Conservation (phyloP, 2,888 invertebrate genomes). For the Leucophenga maculata region DNA sequence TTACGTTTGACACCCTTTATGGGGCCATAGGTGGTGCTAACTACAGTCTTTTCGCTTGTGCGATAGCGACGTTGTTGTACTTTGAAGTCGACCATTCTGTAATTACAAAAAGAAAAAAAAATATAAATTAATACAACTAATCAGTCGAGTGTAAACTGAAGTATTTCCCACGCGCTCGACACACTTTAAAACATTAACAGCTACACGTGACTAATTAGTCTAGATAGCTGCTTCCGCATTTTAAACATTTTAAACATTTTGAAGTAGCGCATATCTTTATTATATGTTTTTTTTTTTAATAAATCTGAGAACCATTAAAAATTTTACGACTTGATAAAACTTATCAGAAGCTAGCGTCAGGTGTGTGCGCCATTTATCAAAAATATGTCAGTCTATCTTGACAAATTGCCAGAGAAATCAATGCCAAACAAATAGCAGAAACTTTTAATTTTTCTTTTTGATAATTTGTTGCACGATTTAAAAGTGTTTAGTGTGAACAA, state of each 20-base stretch:
- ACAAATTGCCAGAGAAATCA: neutral
- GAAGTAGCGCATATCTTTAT: neutral
- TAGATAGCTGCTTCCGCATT: too few relatives aligned
- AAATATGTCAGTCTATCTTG: neutral
- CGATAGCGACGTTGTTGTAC: constrained; percentile 64
- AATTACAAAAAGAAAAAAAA: neutral
- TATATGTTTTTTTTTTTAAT: too few relatives aligned
- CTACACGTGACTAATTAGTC: too few relatives aligned
- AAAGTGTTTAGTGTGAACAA: too few relatives aligned
- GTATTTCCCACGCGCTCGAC: too few relatives aligned
- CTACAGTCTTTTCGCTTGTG: constrained; percentile 66
- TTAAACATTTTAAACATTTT: too few relatives aligned
- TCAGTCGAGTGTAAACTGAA: too few relatives aligned
- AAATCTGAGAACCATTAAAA: too few relatives aligned
- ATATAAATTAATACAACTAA: too few relatives aligned
- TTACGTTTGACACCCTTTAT: constrained; percentile 70
- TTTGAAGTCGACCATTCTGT: constrained; percentile 65
- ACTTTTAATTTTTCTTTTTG: neutral
- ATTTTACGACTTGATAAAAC: too few relatives aligned
- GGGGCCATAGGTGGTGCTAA: constrained; percentile 68
- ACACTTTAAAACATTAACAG: too few relatives aligned
- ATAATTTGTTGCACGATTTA: neutral
- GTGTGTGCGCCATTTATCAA: constrained; percentile 15
- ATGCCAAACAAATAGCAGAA: neutral
- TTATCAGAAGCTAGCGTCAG: neutral